A percentile compares a stretch with the other conserved stretches of the same genome.
Evolutionary conservation across 2,888 invertebrate genomes (phyloP).

Genomic region (Cephus nigrinus): DNA sequence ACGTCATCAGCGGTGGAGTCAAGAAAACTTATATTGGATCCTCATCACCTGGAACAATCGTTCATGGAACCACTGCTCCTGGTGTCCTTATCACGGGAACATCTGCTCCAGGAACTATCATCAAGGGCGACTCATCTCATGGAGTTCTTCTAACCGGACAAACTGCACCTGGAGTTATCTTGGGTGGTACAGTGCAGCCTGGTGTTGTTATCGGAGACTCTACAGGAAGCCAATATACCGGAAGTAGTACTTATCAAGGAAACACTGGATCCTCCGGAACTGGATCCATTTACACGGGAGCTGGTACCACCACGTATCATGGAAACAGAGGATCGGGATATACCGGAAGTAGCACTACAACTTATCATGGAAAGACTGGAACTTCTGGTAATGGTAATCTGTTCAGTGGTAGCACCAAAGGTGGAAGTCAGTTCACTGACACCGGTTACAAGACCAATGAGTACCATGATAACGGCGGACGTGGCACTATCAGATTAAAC

Average conservation of each 20-base stretch:
- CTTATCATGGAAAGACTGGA: neutral
- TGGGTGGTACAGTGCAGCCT: slow-evolving; percentile 27
- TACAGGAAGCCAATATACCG: neutral
- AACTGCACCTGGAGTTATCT: slow-evolving; percentile 31
- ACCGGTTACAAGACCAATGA: slow-evolving; percentile 51
- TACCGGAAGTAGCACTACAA: neutral
- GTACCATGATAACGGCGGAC: slow-evolving; percentile 53
- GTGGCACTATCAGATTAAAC: slow-evolving; percentile 52
- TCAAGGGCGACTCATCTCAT: slow-evolving; percentile 30
- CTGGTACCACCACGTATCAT: slow-evolving; percentile 12
- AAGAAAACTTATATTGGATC: slow-evolving; percentile 39
- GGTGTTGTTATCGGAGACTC: slow-evolving; percentile 27
- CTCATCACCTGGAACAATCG: slow-evolving; percentile 22
- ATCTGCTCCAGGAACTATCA: slow-evolving; percentile 26
- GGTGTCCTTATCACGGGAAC: slow-evolving; percentile 29
- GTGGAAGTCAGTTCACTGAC: neutral
- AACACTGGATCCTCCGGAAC: slow-evolving; percentile 8
- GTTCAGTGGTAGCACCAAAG: neutral
- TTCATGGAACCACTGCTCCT: slow-evolving; percentile 26
- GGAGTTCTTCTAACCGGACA: slow-evolving; percentile 35
- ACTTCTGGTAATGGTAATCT: slow-evolving; percentile 1
- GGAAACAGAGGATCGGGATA: slow-evolving; percentile 6
- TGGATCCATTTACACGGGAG: slow-evolving; percentile 15
- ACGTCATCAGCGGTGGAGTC: slow-evolving; percentile 32
- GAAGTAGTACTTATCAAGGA: neutral